Evolutionary conservation across 2,113 vertebrate species (phyloP).

Genomic region (Anser brachyrhynchus): DNA sequence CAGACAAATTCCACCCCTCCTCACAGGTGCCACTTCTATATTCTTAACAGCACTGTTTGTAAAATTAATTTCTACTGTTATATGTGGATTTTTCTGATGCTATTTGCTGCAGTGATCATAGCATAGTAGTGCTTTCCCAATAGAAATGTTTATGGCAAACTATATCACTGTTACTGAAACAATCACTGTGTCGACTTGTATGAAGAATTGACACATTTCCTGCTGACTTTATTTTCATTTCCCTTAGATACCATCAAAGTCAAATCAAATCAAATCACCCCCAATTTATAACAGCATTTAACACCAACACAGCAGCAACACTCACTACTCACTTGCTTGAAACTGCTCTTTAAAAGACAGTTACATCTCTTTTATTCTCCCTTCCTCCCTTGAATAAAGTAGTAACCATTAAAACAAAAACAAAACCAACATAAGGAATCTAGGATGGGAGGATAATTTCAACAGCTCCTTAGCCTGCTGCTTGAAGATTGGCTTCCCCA

Average conservation of each 20-base stretch:
- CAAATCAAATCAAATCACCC: conserved; percentile 35
- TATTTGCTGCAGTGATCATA: conserved; percentile 31
- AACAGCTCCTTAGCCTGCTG: not conserved
- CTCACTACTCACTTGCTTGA: not conserved
- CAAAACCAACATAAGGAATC: not conserved
- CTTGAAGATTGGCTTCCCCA: not conserved
- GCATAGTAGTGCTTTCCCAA: not conserved
- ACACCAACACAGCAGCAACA: conserved; percentile 5
- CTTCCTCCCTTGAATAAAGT: not conserved
- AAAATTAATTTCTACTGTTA: conserved; percentile 18
- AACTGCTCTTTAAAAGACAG: not conserved
- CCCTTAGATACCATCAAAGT: conserved; percentile 19
- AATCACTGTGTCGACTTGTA: conserved; percentile 14
- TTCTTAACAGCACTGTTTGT: not conserved
- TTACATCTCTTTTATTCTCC: not conserved
- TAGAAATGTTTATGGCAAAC: conserved; percentile 39
- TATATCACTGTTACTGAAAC: conserved; percentile 28
- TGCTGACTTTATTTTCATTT: conserved; percentile 55
- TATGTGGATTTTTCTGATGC: not conserved
- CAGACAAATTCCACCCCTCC: not conserved
- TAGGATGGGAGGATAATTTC: not conserved
- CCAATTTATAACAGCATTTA: conserved; percentile 38
- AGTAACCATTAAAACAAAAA: not conserved
- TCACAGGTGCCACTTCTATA: not conserved
- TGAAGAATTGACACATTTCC: conserved; percentile 49